Percentiles rank a stretch among this genome's conserved stretches.
Conservation (phyloP, 2,888 invertebrate species). For the Drosophila nr. fundita region DNA sequence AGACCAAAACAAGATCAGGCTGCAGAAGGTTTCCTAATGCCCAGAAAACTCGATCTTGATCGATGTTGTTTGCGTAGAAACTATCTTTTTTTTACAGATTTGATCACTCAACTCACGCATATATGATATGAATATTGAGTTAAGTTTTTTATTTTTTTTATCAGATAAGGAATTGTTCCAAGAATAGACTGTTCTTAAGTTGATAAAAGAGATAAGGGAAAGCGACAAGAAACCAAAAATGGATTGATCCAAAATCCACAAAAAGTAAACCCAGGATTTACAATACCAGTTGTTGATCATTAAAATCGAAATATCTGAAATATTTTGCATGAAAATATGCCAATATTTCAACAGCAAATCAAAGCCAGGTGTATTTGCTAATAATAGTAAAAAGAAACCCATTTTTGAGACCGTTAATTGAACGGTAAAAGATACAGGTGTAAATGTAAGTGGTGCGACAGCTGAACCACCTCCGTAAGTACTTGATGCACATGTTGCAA, state of each 20-base stretch:
- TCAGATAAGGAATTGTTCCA: neutral
- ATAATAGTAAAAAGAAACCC: neutral
- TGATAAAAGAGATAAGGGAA: neutral
- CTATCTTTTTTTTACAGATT: neutral
- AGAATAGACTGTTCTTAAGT: neutral
- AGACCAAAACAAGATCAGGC: neutral
- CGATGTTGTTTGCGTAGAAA: neutral
- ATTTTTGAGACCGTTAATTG: conserved; percentile 4
- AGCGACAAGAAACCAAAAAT: neutral
- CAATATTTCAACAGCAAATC: neutral
- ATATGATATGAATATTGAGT: neutral
- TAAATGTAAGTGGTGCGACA: conserved; percentile 7
- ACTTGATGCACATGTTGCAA: conserved; percentile 11
- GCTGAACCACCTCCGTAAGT: conserved; percentile 5
- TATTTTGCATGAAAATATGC: neutral
- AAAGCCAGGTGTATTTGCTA: neutral
- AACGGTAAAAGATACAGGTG: conserved; percentile 12
- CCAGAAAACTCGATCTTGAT: neutral
- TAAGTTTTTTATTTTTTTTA: neutral
- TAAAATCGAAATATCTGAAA: neutral
- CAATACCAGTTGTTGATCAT: neutral
- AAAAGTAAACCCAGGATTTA: neutral
- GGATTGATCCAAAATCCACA: neutral
- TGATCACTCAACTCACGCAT: neutral
- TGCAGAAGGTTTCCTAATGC: neutral